These are phyloP conservation scores for Drosophila parthenogenetica DNA, from an alignment of 2,888 invertebrate species.

Conservation along the genomic window DNA sequence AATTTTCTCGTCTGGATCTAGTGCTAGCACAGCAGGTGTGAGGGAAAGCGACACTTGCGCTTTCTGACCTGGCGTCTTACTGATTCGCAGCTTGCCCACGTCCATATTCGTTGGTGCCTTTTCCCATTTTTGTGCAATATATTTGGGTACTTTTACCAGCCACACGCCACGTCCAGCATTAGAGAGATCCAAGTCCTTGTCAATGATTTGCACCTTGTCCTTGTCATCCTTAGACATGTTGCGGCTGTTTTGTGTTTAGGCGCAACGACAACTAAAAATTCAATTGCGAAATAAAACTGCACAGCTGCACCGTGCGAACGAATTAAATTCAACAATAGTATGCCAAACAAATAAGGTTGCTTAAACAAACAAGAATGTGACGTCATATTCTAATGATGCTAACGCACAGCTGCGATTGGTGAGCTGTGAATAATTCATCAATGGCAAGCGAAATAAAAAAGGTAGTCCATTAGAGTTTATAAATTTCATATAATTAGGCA, in stretches of 20 bases:
- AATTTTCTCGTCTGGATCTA: slow-evolving; percentile 93
- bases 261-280: slow-evolving; percentile 21
- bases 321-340: neutral
- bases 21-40: slow-evolving; percentile 91
- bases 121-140: slow-evolving; percentile 97
- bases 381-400: neutral
- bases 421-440: neutral
- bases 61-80: slow-evolving; percentile 91
- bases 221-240: slow-evolving; percentile 84
- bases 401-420: slow-evolving; percentile 10
- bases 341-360: neutral
- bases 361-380: neutral
- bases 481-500: neutral
- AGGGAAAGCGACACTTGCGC: slow-evolving; percentile 95
- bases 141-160: slow-evolving; percentile 98
- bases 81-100: slow-evolving; percentile 96
- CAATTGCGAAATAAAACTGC: slow-evolving; percentile 29
- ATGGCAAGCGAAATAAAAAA: neutral
- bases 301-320: slow-evolving; percentile 42
- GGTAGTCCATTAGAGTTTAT: neutral
- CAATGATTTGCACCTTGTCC: slow-evolving; percentile 87
- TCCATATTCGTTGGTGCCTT: slow-evolving; percentile 95
- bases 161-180: slow-evolving; percentile 97
- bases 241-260: neutral
- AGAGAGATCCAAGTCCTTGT: slow-evolving; percentile 93